Conservation (phyloP, 2,113 vertebrate species). For the Phrynosoma blainvillii region DNA sequence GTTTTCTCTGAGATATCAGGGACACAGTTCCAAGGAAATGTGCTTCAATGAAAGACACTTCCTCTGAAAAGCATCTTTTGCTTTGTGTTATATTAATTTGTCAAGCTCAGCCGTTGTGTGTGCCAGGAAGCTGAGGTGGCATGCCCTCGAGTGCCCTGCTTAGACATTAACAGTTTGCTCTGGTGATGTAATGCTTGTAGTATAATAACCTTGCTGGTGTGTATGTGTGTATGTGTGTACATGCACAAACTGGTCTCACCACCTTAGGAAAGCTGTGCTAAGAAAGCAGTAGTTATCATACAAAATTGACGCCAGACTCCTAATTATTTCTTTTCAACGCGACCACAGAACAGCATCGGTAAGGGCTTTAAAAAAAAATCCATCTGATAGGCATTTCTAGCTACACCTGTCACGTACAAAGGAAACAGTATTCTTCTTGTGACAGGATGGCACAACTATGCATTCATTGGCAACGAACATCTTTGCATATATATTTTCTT, state of each 20-base stretch:
- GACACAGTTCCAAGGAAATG: background rate
- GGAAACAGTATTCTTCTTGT: constrained; percentile 40
- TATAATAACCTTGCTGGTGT: constrained; percentile 49
- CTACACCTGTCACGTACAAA: constrained; percentile 56
- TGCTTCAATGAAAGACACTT: background rate
- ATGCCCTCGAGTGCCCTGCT: constrained; percentile 34
- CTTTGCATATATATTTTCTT: background rate
- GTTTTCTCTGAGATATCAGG: background rate
- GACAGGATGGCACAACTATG: constrained; percentile 25
- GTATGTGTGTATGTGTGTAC: background rate
- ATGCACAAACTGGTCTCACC: constrained; percentile 68
- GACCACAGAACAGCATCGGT: constrained; percentile 44
- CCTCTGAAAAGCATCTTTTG: constrained; percentile 36
- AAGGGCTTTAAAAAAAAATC: constrained; percentile 14
- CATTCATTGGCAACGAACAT: constrained; percentile 1
- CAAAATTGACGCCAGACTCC: constrained; percentile 63
- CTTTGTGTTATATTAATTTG: constrained; percentile 48
- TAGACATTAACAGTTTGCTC: constrained; percentile 48
- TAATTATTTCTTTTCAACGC: constrained; percentile 71
- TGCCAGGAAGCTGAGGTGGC: constrained; percentile 28
- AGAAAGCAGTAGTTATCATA: constrained; percentile 64
- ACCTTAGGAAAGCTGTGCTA: constrained; percentile 60
- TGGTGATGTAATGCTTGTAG: constrained; percentile 42
- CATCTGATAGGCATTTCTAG: constrained; percentile 36
- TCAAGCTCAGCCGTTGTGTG: constrained; percentile 38